Conservation (phyloP, 2,888 invertebrate species). For the Xestia sexstrigata region DNA sequence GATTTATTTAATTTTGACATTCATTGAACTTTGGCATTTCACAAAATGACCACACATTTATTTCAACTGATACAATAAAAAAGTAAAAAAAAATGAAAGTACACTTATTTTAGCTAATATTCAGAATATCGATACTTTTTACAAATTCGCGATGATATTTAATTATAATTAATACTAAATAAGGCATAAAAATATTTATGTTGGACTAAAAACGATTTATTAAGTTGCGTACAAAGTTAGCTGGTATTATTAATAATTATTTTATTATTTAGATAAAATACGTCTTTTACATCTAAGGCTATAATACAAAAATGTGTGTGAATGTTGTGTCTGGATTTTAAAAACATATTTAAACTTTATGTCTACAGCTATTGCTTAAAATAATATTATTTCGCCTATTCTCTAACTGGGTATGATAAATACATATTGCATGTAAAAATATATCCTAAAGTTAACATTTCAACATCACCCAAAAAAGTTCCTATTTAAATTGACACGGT, state of each 20-base stretch:
- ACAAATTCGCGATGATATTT: conserved; percentile 55
- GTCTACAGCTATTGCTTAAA: neutral
- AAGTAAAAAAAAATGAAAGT: conserved; percentile 52
- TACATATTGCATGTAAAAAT: neutral
- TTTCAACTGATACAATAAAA: conserved; percentile 53
- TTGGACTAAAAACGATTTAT: conserved; percentile 63
- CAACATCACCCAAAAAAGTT: conserved; percentile 4
- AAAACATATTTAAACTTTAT: neutral
- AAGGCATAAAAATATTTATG: conserved; percentile 65
- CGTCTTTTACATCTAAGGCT: conserved; percentile 66
- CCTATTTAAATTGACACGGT: conserved; percentile 22
- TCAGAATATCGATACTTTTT: conserved; percentile 55
- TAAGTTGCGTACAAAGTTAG: conserved; percentile 63
- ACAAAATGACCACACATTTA: conserved; percentile 34
- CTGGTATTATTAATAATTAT: conserved; percentile 55
- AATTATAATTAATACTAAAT: conserved; percentile 58
- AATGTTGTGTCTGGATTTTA: conserved; percentile 63
- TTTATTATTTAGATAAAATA: conserved; percentile 66
- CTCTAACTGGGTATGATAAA: conserved; percentile 11
- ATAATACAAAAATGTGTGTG: conserved; percentile 69
- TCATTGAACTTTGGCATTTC: conserved; percentile 4
- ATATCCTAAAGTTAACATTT: conserved; percentile 13
- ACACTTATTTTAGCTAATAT: conserved; percentile 38
- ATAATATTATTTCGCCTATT: neutral
- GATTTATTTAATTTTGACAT: conserved; percentile 1